A percentile compares a stretch with the other conserved stretches of the same genome.
Evolutionary conservation across 2,113 vertebrate genomes (phyloP).

Genomic region (Nicator chloris): DNA sequence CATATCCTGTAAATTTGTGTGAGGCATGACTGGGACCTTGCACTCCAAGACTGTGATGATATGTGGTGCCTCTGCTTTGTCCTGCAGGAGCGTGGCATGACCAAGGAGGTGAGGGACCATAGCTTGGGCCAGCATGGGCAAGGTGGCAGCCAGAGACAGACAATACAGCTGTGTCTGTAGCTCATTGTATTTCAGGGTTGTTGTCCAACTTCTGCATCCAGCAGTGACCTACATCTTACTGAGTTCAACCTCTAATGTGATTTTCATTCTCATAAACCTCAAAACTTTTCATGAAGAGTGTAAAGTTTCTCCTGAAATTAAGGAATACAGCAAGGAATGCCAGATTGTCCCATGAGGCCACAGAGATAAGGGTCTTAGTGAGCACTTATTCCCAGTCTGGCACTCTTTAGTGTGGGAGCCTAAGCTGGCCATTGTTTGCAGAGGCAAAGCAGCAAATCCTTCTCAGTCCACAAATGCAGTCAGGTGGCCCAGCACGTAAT

Average conservation of each 20-base stretch:
- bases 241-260: background rate
- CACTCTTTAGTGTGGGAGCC: background rate
- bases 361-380: background rate
- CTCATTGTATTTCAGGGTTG: background rate
- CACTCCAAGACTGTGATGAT: background rate
- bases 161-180: background rate
- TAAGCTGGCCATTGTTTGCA: background rate
- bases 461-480: background rate
- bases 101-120: background rate
- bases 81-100: accelerated
- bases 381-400: background rate
- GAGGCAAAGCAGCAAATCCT: background rate
- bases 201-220: background rate
- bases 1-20: background rate
- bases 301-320: background rate
- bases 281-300: background rate
- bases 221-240: background rate
- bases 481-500: background rate
- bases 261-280: background rate
- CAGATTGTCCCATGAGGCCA: background rate
- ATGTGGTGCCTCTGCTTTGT: background rate
- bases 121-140: background rate
- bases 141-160: background rate
- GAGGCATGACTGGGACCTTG: background rate
- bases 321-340: background rate